Evolutionary conservation across 2,113 vertebrate genomes (phyloP).

Genomic region (Larimichthys crocea): DNA sequence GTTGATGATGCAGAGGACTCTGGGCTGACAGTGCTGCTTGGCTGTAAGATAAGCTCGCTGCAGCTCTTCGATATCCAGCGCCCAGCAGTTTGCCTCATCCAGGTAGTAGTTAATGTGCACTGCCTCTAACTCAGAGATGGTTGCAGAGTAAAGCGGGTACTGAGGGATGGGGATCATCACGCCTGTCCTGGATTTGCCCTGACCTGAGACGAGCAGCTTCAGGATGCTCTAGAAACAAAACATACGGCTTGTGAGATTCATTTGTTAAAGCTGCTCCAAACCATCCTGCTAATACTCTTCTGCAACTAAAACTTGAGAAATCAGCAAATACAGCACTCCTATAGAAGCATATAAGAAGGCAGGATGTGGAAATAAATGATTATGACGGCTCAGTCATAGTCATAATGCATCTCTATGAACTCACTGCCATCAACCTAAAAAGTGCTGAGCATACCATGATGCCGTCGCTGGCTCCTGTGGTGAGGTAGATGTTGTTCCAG

Average conservation of each 20-base stretch:
- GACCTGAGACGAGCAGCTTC: conserved; percentile 85
- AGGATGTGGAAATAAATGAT: background rate
- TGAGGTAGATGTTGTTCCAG: conserved; percentile 85
- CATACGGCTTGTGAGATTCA: background rate
- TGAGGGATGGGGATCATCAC: conserved; percentile 89
- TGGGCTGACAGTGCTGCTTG: conserved; percentile 78
- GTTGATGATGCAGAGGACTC: conserved; percentile 88
- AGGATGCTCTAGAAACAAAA: conserved; percentile 80
- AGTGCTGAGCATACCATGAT: conserved; percentile 77
- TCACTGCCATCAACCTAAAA: background rate
- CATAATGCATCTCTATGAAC: background rate
- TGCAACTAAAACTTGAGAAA: background rate
- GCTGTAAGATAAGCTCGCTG: conserved; percentile 78
- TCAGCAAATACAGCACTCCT: background rate
- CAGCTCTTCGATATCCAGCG: conserved; percentile 83
- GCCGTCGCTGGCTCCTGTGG: conserved; percentile 87
- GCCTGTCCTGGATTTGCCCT: conserved; percentile 77
- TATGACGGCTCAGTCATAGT: background rate
- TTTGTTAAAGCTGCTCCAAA: background rate
- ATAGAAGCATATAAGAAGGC: background rate
- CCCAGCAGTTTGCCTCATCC: conserved; percentile 87
- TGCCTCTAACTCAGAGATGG: conserved; percentile 81
- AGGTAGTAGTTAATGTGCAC: conserved; percentile 88
- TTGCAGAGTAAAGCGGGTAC: conserved; percentile 90
- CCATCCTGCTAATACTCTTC: background rate